Evolutionary conservation across 2,888 invertebrate genomes (phyloP).

Genomic region (Brenthis hecate): DNA sequence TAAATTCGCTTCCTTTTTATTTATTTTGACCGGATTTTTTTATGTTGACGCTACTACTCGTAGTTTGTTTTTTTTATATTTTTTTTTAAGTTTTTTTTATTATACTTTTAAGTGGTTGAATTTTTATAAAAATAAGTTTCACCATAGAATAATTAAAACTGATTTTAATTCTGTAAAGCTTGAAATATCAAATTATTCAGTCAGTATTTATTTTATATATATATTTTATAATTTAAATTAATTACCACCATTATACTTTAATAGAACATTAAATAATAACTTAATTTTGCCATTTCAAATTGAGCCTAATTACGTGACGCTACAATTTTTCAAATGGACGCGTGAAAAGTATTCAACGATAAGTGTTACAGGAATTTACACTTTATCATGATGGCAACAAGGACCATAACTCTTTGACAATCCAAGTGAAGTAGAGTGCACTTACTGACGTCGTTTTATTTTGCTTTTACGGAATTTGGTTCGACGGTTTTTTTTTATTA

Average conservation of each 20-base stretch:
- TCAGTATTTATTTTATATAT: no score
- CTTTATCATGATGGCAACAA: neutral
- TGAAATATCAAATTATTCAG: no score
- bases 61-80: no score
- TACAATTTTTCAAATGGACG: constrained; percentile 9
- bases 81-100: no score
- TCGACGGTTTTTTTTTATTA: neutral
- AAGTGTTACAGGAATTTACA: neutral
- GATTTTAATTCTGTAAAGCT: no score
- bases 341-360: neutral
- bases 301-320: constrained; percentile 15
- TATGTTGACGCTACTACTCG: no score
- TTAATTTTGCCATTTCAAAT: constrained; percentile 14
- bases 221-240: no score
- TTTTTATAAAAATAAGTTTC: no score
- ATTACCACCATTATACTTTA: neutral
- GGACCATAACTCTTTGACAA: neutral
- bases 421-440: constrained; percentile 18
- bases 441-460: constrained; percentile 26
- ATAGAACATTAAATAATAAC: constrained; percentile 4
- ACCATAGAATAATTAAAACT: no score
- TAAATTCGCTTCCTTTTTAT: no score
- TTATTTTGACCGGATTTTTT: no score
- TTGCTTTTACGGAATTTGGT: constrained; percentile 26
- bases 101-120: no score